Evolutionary conservation across 2,888 invertebrate genomes (phyloP).

Genomic region (Epistrophe eligans): DNA sequence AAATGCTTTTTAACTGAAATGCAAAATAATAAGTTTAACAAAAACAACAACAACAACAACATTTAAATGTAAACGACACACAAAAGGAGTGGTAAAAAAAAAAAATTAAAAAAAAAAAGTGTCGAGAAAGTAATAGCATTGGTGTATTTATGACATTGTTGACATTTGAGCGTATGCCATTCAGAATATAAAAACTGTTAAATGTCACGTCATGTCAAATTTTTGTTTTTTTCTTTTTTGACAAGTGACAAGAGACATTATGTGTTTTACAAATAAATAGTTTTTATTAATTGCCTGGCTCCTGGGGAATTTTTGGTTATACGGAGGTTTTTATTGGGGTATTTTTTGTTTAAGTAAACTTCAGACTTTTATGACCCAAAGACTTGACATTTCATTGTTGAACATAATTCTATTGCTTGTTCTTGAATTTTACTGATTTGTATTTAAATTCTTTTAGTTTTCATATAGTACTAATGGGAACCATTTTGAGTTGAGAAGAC

Average conservation of each 20-base stretch:
- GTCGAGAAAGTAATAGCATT: slow-evolving; percentile 50
- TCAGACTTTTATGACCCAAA: too few species aligned
- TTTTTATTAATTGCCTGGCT: neutral
- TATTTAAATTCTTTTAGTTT: too few species aligned
- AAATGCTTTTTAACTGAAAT: slow-evolving; percentile 50
- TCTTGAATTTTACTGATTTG: too few species aligned
- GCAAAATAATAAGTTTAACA: slow-evolving; percentile 41
- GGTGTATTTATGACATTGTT: slow-evolving; percentile 41
- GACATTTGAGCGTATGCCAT: slow-evolving; percentile 45
- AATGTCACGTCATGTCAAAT: slow-evolving; percentile 36
- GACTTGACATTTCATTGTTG: too few species aligned
- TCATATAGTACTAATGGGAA: too few species aligned
- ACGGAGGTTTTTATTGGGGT: too few species aligned
- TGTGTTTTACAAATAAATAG: slow-evolving; percentile 19
- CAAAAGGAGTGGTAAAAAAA: slow-evolving; percentile 31
- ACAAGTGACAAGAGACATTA: neutral
- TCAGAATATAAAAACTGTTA: slow-evolving; percentile 7
- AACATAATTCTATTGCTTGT: too few species aligned
- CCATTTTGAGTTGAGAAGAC: too few species aligned
- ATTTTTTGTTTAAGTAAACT: too few species aligned
- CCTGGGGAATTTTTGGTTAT: neutral
- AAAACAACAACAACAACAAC: neutral
- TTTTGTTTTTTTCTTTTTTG: neutral
- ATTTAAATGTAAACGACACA: neutral
- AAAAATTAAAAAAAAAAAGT: slow-evolving; percentile 14